phyloP scores from a whole-genome alignment of 2,797 vertebrate genomes.

The Graptemys geographica region DNA sequence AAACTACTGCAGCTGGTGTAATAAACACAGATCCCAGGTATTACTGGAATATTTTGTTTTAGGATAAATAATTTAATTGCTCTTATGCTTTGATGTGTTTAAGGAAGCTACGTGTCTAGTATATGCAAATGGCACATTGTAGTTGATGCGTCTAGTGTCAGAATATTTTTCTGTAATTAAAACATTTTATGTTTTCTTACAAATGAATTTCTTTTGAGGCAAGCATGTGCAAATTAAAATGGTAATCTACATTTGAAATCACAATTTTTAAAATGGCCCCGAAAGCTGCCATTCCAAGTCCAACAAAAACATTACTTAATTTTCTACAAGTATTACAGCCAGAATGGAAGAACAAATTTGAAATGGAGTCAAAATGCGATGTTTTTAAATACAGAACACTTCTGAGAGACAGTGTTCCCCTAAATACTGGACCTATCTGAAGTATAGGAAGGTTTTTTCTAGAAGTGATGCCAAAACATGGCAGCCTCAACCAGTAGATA shows the following conservation, averaged over 20 bases:
- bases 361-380: neutral
- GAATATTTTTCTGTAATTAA: slow-evolving; percentile 31
- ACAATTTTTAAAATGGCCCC: neutral
- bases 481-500: neutral
- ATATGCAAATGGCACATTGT: neutral
- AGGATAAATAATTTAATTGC: slow-evolving; percentile 39
- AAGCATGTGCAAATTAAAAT: slow-evolving; percentile 13
- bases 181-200: slow-evolving; percentile 2
- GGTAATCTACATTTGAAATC: neutral
- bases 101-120: neutral
- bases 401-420: neutral
- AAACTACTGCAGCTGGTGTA: slow-evolving; percentile 24
- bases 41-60: neutral
- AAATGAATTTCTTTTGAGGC: neutral
- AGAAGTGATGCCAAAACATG: neutral
- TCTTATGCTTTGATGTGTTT: neutral
- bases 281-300: neutral
- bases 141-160: neutral
- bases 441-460: neutral
- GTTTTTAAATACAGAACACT: neutral
- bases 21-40: slow-evolving; percentile 29
- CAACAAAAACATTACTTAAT: neutral
- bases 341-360: neutral
- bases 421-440: neutral
- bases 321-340: neutral